Evolutionary conservation across 2,113 vertebrate species (phyloP).

Genomic region (Thamnophis sirtalis): DNA sequence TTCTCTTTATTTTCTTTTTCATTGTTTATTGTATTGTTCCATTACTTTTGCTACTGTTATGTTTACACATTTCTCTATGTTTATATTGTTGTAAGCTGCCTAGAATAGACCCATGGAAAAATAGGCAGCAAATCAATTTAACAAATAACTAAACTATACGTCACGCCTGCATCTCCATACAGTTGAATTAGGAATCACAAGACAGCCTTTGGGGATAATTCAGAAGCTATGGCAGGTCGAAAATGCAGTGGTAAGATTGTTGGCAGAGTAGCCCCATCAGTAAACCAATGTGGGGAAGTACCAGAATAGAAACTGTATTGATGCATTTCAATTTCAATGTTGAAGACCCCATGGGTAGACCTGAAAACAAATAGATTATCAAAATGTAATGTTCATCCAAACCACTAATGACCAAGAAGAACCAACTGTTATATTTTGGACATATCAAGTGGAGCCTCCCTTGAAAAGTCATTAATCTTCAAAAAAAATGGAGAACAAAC

Average conservation of each 20-base stretch:
- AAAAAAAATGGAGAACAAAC: background rate
- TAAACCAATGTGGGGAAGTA: background rate
- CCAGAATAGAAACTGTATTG: background rate
- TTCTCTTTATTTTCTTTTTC: background rate
- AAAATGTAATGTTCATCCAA: background rate
- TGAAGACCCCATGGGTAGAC: background rate
- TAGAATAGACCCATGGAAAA: background rate
- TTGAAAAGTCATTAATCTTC: background rate
- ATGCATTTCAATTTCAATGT: background rate
- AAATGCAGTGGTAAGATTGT: background rate
- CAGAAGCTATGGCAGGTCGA: background rate
- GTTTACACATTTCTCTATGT: background rate
- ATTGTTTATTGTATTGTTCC: background rate
- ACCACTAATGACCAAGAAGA: background rate
- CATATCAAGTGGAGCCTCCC: background rate
- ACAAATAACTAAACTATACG: background rate
- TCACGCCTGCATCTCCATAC: background rate
- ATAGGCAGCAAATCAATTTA: background rate
- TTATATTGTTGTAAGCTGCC: background rate
- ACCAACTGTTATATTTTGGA: background rate
- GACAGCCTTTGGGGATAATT: background rate
- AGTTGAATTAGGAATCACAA: background rate
- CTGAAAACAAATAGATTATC: background rate
- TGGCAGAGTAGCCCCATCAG: background rate
- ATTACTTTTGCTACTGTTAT: background rate